A percentile compares a stretch with the other conserved stretches of the same genome.
These are phyloP conservation scores for Clusia tigrina DNA, from an alignment of 2,888 invertebrate genomes.

Conservation along the genomic window DNA sequence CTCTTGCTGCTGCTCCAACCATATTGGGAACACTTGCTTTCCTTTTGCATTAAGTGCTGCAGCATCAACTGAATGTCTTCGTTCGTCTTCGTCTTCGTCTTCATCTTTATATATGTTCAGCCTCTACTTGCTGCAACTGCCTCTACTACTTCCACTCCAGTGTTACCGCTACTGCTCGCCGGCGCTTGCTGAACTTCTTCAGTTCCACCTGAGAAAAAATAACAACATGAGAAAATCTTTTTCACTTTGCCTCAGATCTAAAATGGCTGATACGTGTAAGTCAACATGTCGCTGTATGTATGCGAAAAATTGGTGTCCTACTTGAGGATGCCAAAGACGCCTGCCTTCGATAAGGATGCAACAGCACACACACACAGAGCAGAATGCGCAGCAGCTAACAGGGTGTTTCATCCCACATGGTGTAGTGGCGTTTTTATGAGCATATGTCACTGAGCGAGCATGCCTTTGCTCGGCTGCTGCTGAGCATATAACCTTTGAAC, in stretches of 20 bases:
- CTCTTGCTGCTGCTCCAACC: no score
- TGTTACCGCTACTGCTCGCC: background rate
- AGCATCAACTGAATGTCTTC: no score
- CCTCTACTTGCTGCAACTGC: background rate
- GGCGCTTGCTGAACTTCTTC: no score
- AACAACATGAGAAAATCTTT: constrained; percentile 5
- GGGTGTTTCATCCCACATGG: no score
- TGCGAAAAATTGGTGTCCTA: constrained; percentile 2
- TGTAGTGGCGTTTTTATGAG: no score
- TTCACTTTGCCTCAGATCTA: background rate
- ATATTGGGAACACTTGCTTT: constrained; percentile 34
- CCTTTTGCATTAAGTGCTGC: constrained; percentile 16
- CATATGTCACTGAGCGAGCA: no score
- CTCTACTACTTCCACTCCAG: background rate
- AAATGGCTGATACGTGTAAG: constrained; percentile 8
- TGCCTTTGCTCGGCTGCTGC: no score
- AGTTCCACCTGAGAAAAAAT: background rate
- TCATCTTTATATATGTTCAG: background rate
- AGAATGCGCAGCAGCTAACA: no score
- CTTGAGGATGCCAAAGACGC: background rate
- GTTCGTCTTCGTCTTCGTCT: background rate
- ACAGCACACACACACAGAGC: background rate
- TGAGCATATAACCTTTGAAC: constrained; percentile 23
- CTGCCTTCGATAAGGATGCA: background rate
- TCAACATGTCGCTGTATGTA: constrained; percentile 7